phyloP scores from a whole-genome alignment of 2,113 vertebrate species.

The Garra rufa region DNA sequence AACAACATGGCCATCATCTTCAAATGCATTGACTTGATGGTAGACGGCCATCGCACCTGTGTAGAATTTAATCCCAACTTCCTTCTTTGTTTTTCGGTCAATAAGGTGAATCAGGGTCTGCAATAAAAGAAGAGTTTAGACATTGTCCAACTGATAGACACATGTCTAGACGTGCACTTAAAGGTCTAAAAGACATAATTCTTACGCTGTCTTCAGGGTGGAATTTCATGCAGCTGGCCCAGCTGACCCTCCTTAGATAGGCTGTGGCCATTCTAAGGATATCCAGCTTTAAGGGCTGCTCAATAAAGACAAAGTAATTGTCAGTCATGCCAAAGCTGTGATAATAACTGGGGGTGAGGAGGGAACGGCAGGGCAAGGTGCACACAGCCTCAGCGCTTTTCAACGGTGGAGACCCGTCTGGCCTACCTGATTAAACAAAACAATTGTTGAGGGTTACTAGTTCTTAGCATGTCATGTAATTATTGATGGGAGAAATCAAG shows the following conservation, averaged over 20 bases:
- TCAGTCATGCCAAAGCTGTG: conserved; percentile 94
- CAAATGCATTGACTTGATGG: conserved; percentile 92
- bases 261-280: conserved; percentile 92
- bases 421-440: conserved; percentile 54
- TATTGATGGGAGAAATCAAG: background rate
- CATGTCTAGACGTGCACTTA: background rate
- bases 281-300: conserved; percentile 91
- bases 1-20: conserved; percentile 86
- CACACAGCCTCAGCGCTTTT: conserved; percentile 83
- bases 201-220: conserved; percentile 86
- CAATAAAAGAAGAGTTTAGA: background rate
- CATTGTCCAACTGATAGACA: background rate
- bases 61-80: conserved; percentile 78
- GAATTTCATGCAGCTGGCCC: conserved; percentile 89
- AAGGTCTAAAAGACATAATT: background rate
- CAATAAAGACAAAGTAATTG: conserved; percentile 89
- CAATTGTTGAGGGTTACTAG: background rate
- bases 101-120: conserved; percentile 92
- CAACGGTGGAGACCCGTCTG: conserved; percentile 68
- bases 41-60: conserved; percentile 83
- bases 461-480: background rate
- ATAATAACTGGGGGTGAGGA: conserved; percentile 91
- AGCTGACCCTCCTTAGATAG: conserved; percentile 87
- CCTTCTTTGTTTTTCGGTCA: conserved; percentile 84
- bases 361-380: conserved; percentile 81